Percentiles rank a stretch among this genome's conserved stretches.
Evolutionary conservation across 2,888 invertebrate species (phyloP).

Genomic region (Thereva unica): DNA sequence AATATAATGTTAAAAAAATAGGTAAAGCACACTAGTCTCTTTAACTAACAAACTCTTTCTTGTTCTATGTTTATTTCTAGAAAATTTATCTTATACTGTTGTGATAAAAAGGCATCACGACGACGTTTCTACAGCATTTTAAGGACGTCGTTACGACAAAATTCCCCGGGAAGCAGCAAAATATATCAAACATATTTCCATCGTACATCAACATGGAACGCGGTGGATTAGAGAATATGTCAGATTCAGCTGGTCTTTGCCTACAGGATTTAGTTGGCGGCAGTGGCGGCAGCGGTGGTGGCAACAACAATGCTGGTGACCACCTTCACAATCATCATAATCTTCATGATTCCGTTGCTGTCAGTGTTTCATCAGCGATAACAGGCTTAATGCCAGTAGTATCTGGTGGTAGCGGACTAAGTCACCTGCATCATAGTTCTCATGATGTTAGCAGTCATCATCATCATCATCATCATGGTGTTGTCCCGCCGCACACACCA

Average conservation of each 20-base stretch:
- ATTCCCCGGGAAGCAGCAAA: constrained; percentile 56
- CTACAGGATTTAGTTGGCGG: constrained; percentile 70
- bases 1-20: too few species aligned
- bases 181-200: constrained; percentile 57
- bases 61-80: constrained; percentile 11
- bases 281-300: constrained; percentile 51
- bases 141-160: constrained; percentile 59
- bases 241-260: constrained; percentile 66
- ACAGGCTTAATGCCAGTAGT: constrained; percentile 62
- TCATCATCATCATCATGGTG: constrained; percentile 63
- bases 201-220: constrained; percentile 57
- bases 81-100: constrained; percentile 3
- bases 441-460: constrained; percentile 60
- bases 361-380: constrained; percentile 63
- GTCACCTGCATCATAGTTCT: constrained; percentile 56
- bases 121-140: constrained; percentile 57
- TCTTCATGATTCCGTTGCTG: constrained; percentile 61
- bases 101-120: constrained; percentile 54
- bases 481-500: constrained; percentile 63
- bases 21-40: not conserved
- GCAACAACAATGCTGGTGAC: constrained; percentile 48
- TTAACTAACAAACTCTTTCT: not conserved
- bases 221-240: constrained; percentile 61
- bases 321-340: constrained; percentile 57
- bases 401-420: constrained; percentile 48